phyloP scores from a whole-genome alignment of 2,797 vertebrate species.

The Rhabdophis nuchalis region DNA sequence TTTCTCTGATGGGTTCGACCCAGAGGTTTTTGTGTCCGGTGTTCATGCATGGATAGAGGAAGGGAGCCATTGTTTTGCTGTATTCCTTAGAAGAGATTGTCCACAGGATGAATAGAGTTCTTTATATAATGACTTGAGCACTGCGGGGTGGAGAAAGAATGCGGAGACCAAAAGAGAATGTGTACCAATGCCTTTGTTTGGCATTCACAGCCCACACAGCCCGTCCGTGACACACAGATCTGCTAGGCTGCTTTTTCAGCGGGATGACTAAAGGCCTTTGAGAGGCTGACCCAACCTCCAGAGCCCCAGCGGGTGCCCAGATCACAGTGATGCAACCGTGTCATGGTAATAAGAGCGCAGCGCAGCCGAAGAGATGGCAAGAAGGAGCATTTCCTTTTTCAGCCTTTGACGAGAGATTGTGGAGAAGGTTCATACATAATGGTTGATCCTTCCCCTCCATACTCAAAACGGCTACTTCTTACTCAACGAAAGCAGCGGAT shows the following conservation, averaged over 20 bases:
- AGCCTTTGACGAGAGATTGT: neutral
- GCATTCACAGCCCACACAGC: neutral
- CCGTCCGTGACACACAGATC: neutral
- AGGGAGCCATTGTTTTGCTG: neutral
- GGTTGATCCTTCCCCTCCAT: neutral
- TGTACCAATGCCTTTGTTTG: neutral
- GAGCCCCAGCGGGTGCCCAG: neutral
- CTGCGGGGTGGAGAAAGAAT: neutral
- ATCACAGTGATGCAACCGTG: neutral
- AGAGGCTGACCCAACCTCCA: neutral
- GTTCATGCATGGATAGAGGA: neutral
- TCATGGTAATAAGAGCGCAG: neutral
- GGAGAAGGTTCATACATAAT: neutral
- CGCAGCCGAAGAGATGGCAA: neutral
- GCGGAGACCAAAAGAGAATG: neutral
- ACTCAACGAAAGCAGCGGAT: neutral
- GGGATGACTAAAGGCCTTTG: neutral
- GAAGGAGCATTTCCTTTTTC: neutral
- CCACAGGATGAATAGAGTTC: neutral
- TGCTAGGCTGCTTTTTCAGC: neutral
- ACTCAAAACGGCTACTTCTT: neutral
- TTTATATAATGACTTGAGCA: neutral
- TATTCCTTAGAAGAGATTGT: slow-evolving; percentile 36
- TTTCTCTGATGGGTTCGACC: no score
- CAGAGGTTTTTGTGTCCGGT: neutral